phyloP scores from a whole-genome alignment of 2,797 vertebrate species.

The Lepilemur ruficaudatus region DNA sequence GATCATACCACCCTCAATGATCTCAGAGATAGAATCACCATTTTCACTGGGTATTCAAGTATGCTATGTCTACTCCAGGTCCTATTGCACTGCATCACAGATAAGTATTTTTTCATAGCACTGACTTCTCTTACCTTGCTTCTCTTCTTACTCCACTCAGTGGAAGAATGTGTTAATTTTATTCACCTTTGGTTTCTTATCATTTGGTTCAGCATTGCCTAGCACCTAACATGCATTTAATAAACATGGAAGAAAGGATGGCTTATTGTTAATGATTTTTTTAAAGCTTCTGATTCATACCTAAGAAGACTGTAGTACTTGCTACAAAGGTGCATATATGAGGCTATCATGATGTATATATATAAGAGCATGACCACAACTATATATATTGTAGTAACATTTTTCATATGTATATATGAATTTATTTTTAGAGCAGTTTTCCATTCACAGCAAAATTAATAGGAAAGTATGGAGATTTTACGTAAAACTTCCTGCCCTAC shows the following conservation, averaged over 20 bases:
- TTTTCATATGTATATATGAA: neutral
- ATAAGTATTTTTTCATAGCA: neutral
- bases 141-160: neutral
- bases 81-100: neutral
- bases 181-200: neutral
- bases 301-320: neutral
- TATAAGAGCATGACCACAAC: neutral
- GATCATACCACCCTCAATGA: neutral
- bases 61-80: neutral
- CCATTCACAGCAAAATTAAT: neutral
- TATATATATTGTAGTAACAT: neutral
- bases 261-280: neutral
- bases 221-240: neutral
- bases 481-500: too few species aligned
- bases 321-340: neutral
- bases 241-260: neutral
- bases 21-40: neutral
- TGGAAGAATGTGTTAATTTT: neutral
- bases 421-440: neutral
- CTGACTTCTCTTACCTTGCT: neutral
- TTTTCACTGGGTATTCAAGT: neutral
- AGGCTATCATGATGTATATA: neutral
- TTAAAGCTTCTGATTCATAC: neutral
- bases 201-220: neutral
- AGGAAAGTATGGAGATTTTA: neutral